Conservation (phyloP, 2,113 vertebrate species). For the Cololabis saira region DNA sequence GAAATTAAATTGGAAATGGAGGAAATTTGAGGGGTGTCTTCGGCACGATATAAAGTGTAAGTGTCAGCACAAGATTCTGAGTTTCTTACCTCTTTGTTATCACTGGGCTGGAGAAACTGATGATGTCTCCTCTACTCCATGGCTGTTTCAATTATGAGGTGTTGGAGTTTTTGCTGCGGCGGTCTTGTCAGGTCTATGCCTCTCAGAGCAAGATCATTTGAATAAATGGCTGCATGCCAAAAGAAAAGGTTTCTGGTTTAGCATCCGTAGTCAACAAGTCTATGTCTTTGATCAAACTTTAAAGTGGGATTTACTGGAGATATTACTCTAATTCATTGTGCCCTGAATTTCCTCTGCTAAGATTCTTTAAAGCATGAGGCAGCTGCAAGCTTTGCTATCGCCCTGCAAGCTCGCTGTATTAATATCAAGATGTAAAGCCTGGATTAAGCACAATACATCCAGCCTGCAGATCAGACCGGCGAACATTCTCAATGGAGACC, state of each 20-base stretch:
- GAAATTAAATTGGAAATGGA: constrained; percentile 47
- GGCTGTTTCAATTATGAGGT: constrained; percentile 69
- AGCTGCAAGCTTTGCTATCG: constrained; percentile 15
- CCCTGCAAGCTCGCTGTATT: constrained; percentile 29
- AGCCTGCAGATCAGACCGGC: constrained; percentile 34
- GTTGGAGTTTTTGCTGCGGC: constrained; percentile 53
- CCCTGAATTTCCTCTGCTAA: constrained; percentile 32
- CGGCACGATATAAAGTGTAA: constrained; percentile 64
- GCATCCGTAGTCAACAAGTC: constrained; percentile 36
- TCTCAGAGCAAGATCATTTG: constrained; percentile 57
- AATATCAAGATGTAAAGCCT: constrained; percentile 50
- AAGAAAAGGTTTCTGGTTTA: constrained; percentile 28
- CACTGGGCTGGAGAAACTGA: constrained; percentile 73
- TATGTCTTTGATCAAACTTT: constrained; percentile 39
- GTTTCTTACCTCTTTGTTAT: constrained; percentile 64
- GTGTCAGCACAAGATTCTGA: constrained; percentile 49
- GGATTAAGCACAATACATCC: constrained; percentile 37
- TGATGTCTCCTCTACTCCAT: constrained; percentile 67
- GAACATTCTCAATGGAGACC: constrained; percentile 38
- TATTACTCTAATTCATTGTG: constrained; percentile 25
- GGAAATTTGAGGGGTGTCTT: constrained; percentile 34
- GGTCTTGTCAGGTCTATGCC: constrained; percentile 59
- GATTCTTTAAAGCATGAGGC: constrained; percentile 23
- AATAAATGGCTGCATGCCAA: constrained; percentile 27
- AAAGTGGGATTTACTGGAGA: constrained; percentile 32